Base-by-base conservation (phyloP, 2,888 invertebrate species). In the Hypselothyrea guttata region DNA sequence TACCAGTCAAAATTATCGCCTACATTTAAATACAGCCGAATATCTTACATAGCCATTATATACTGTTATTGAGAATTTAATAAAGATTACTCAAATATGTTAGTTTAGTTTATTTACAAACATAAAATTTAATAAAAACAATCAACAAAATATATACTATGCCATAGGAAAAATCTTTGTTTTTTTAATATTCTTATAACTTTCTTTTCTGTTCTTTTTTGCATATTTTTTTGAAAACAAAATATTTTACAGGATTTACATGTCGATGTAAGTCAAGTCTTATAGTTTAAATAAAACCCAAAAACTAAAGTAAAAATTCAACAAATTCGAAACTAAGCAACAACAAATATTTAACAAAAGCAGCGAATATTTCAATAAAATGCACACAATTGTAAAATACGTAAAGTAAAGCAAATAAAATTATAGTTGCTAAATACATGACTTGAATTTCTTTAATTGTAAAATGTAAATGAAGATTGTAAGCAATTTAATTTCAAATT, bases 201-300 rank as follows among this genome's bases (percentile, higher is more conserved):
- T 64, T 79, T 86, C 83, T 81, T 86, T 86, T 86, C 75, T 85
- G 72, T 86, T 87, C 75, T 84, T 88, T 83, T 87, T 87, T 76
- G 77, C 61, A 78, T 75, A 65, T 86, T 83, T 82, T 72, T 84
- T 83, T 75, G 74, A 78, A 79, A 72, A 73, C 22, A 22, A 81
- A 88, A 88, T 88, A 87, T 88, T 89, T 90, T 88, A 75, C 91
- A 92, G 92, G 91, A 90, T 90, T 92, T 91, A 91, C 92, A 92
- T 91, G 92, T 92, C 90, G 92, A 92, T 89, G 91, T 91, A 91
- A 91, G 91, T 90, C 89, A 79, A 79, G 65, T 62, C 85, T 71
- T 88, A 84, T 87, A 87, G 85, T 87, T 87, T 76, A 64, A 22
- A 5, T 22, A 52, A 51, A 48, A 44, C 40, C 30, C 41, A 59